Evolutionary conservation across 2,888 invertebrate species (phyloP).

Genomic region (Encarsia formosa): DNA sequence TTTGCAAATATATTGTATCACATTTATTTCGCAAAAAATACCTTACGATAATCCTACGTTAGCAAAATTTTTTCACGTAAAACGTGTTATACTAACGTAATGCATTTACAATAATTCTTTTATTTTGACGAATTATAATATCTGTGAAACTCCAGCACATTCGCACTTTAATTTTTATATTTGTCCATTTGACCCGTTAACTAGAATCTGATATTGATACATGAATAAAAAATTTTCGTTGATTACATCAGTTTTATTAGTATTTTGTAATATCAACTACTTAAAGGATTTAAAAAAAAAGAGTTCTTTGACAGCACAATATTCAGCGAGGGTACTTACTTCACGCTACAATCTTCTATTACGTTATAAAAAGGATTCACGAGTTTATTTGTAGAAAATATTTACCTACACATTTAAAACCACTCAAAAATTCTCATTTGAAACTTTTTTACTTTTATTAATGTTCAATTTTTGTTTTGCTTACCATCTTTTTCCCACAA

Average conservation of each 20-base stretch:
- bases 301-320: conserved; percentile 18
- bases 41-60: conserved; percentile 34
- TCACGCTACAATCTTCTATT: conserved; percentile 24
- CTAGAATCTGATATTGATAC: too few species aligned
- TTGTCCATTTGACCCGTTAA: too few species aligned
- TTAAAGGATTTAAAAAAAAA: too few species aligned
- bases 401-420: conserved; percentile 31
- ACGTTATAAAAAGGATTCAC: conserved; percentile 36
- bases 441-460: conserved; percentile 13
- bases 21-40: conserved; percentile 37
- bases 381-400: conserved; percentile 39
- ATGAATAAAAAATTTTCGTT: too few species aligned
- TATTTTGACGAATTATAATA: too few species aligned
- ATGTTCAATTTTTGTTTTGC: too few species aligned
- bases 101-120: conserved; percentile 25
- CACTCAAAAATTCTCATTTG: conserved; percentile 20
- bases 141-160: too few species aligned
- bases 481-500: conserved; percentile 8
- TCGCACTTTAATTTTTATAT: conserved; percentile 6
- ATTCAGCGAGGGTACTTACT: conserved; percentile 28
- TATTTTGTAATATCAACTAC: background rate
- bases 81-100: conserved; percentile 27
- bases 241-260: background rate
- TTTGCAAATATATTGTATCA: conserved; percentile 39
- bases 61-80: conserved; percentile 25